Conservation (phyloP, 2,113 vertebrate genomes). For the Ornithorhynchus anatinus region DNA sequence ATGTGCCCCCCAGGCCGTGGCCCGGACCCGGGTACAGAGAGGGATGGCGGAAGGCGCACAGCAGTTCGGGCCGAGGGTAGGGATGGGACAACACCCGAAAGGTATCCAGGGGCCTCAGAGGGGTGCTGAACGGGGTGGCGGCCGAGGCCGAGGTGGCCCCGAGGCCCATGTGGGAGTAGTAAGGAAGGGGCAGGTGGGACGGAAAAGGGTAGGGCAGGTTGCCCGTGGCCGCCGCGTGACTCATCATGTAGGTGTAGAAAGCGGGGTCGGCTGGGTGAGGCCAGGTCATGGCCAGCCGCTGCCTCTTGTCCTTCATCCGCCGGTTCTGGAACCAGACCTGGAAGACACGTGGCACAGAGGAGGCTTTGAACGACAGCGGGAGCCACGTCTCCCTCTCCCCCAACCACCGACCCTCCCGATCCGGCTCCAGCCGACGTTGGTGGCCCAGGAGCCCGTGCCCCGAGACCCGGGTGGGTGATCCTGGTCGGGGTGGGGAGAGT, state of each 20-base stretch:
- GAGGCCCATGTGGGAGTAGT: slow-evolving; percentile 93
- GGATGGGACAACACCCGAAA: slow-evolving; percentile 94
- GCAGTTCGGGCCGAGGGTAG: slow-evolving; percentile 93
- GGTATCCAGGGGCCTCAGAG: slow-evolving; percentile 92
- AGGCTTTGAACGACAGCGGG: neutral
- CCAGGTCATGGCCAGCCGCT: slow-evolving; percentile 97
- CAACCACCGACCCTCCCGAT: too few species aligned
- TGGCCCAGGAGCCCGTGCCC: neutral
- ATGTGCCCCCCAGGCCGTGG: slow-evolving; percentile 84
- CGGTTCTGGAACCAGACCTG: slow-evolving; percentile 99
- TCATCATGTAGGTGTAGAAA: slow-evolving; percentile 99
- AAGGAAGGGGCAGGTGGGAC: slow-evolving; percentile 93
- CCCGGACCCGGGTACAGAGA: slow-evolving; percentile 86
- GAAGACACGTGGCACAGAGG: slow-evolving; percentile 4
- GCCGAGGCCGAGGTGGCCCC: slow-evolving; percentile 81
- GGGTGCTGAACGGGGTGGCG: slow-evolving; percentile 82
- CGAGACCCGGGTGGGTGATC: neutral
- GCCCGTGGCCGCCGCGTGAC: slow-evolving; percentile 94
- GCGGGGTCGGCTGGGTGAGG: slow-evolving; percentile 96
- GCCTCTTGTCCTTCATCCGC: slow-evolving; percentile 97
- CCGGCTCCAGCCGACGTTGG: neutral
- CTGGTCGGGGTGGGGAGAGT: neutral
- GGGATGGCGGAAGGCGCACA: slow-evolving; percentile 95
- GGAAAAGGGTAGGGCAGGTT: slow-evolving; percentile 95
- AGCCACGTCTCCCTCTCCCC: neutral